Conservation (phyloP, 2,113 vertebrate genomes). For the Scomber colias region DNA sequence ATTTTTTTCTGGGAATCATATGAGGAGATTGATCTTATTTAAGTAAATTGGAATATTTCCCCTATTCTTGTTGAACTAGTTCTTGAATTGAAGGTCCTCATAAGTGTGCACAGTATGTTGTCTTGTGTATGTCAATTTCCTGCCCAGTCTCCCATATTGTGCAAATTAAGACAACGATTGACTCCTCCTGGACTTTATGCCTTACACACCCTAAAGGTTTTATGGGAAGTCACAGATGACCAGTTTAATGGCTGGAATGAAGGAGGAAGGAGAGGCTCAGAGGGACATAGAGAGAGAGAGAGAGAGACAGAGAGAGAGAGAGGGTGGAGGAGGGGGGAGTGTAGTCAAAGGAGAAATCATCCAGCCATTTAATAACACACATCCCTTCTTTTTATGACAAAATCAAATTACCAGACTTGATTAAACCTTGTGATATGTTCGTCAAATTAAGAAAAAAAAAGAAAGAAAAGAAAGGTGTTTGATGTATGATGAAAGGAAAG, state of each 20-base stretch:
- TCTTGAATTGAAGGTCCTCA: neutral
- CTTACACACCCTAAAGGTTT: conserved; percentile 39
- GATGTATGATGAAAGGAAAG: conserved; percentile 73
- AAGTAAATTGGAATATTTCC: too few relatives aligned
- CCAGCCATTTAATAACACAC: conserved; percentile 52
- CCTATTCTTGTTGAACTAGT: too few relatives aligned
- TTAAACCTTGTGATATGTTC: conserved; percentile 60
- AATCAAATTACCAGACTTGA: conserved; percentile 67
- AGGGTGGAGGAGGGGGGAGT: neutral
- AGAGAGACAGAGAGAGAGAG: neutral
- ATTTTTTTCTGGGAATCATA: too few relatives aligned
- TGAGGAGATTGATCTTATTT: too few relatives aligned
- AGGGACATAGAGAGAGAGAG: neutral
- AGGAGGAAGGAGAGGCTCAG: conserved; percentile 4
- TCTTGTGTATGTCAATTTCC: neutral
- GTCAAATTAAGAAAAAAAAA: conserved; percentile 13
- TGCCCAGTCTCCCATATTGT: conserved; percentile 14
- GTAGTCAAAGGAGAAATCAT: conserved; percentile 39
- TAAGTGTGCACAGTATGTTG: conserved; percentile 9
- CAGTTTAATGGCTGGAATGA: conserved; percentile 47
- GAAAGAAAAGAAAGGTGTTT: conserved; percentile 45
- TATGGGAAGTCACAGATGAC: conserved; percentile 59
- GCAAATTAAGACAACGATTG: conserved; percentile 46
- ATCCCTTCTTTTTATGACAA: conserved; percentile 54
- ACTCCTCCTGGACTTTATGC: conserved; percentile 25